These are phyloP conservation scores for Hypsopygia costalis DNA, from an alignment of 2,888 invertebrate genomes.

Conservation along the genomic window DNA sequence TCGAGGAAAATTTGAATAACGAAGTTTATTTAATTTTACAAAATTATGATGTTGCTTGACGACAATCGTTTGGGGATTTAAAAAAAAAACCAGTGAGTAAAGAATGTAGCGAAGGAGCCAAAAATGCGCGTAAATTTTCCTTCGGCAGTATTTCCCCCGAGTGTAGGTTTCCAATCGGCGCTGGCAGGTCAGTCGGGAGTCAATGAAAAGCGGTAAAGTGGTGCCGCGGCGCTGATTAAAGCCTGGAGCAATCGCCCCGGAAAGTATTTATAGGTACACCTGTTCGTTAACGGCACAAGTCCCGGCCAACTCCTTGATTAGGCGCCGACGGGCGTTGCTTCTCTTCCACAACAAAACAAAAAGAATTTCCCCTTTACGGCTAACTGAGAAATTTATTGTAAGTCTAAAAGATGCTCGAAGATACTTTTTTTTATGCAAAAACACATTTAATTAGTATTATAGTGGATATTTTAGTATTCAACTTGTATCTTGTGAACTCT, in stretches of 20 bases:
- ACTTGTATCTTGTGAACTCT: too few species aligned
- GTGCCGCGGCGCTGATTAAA: slow-evolving; percentile 76
- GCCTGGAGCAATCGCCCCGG: slow-evolving; percentile 77
- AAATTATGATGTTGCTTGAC: neutral
- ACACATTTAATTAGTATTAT: slow-evolving; percentile 4
- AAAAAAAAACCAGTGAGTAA: slow-evolving; percentile 29
- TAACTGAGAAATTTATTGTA: slow-evolving; percentile 52
- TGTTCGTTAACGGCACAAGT: slow-evolving; percentile 76
- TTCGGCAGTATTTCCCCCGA: slow-evolving; percentile 56
- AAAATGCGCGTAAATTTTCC: slow-evolving; percentile 61
- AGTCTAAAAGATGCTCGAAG: slow-evolving; percentile 29
- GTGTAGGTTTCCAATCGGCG: slow-evolving; percentile 73
- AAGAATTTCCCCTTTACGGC: slow-evolving; percentile 62
- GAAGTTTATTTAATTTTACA: neutral
- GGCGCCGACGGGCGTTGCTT: slow-evolving; percentile 74
- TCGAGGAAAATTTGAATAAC: slow-evolving; percentile 7
- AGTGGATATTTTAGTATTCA: too few species aligned
- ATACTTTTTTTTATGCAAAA: neutral
- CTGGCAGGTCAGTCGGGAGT: slow-evolving; percentile 69
- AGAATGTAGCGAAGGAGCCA: slow-evolving; percentile 35
- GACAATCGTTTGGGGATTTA: slow-evolving; percentile 24
- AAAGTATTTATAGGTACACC: slow-evolving; percentile 80
- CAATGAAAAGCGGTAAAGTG: slow-evolving; percentile 78
- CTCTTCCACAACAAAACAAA: slow-evolving; percentile 70
- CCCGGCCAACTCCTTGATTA: slow-evolving; percentile 79